Conservation (phyloP, 2,113 vertebrate genomes). For the Stigmatopora nigra region DNA sequence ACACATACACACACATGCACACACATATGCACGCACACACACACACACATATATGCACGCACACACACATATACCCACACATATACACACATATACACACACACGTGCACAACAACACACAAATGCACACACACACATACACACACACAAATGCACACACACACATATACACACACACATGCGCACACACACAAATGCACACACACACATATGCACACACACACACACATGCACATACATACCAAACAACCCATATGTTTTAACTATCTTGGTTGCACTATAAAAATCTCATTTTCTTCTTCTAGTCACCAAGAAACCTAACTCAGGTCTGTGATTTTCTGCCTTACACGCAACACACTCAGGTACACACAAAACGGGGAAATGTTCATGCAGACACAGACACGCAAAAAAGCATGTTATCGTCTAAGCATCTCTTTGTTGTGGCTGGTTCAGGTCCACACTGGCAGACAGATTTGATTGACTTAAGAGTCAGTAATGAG, state of each 20-base stretch:
- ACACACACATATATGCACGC: conserved; percentile 12
- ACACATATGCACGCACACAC: not conserved
- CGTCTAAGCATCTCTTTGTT: conserved; percentile 57
- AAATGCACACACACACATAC: too few relatives aligned
- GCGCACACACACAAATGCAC: conserved; percentile 21
- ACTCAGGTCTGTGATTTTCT: conserved; percentile 32
- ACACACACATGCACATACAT: not conserved
- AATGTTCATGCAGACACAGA: conserved; percentile 3
- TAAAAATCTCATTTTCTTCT: conserved; percentile 56
- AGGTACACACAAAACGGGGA: conserved; percentile 8
- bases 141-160: too few relatives aligned
- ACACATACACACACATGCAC: conserved; percentile 1
- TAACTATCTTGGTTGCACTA: conserved; percentile 57
- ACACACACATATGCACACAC: conserved; percentile 7
- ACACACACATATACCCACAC: conserved; percentile 9
- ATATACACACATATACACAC: not conserved
- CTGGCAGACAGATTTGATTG: conserved; percentile 43
- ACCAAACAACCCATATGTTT: conserved; percentile 61
- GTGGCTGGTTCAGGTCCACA: conserved; percentile 42
- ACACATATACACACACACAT: conserved; percentile 8
- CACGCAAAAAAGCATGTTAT: conserved; percentile 34
- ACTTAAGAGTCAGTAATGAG: conserved; percentile 52
- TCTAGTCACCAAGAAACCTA: conserved; percentile 43
- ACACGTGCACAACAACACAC: too few relatives aligned
- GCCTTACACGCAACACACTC: conserved; percentile 20